Base-by-base conservation (phyloP, 2,113 vertebrate genomes). In the Fulica atra region DNA sequence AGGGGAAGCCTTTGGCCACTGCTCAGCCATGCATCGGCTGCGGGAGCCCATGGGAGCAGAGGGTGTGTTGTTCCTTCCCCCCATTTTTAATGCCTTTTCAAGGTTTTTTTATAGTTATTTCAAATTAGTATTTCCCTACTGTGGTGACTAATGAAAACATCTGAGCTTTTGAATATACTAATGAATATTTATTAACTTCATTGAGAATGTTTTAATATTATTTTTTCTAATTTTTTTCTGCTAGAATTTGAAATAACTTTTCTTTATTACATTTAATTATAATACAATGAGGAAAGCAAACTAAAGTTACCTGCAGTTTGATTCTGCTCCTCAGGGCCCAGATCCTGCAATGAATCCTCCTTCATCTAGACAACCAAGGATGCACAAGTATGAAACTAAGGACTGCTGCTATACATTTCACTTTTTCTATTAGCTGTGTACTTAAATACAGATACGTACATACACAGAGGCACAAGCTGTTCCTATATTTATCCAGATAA, bases 91-190 rank as follows among this genome's bases (percentile, higher is more conserved):
- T 77, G 38, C 12, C 20, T 86, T 93, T 65, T 59, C 29, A 82
- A 78, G 28, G 10, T 9, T 82, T 91, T 91, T 35, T 86, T 61
- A 44, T 57, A 53, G 36, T 89, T 92, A 63, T 86, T 96, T 96
- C 71, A 60, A 93, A 83, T 89, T 65, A 86, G 2, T 69, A 56
- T 90, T 95, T 88, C 79, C 79, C 82, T 92, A 87, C 81, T 73
- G 63, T 85, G 73, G 74, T 87, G 86, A 80, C 81, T 82, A 63
- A 79, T 88, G 79, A 94, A 95, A 91, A 73, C 82, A 63, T 53
- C 44, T 65, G 29, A 70, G 25, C 71, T 83, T 86, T 92, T 51
- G 25, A 66, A 38, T 73, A 50, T 83, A 77, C 80, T 77, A 6
- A 57, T 82, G 17, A 89, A 85, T 88, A 92, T 91, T 95, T 88